phyloP scores from a whole-genome alignment of 2,888 invertebrate species.

The Drosophila neonasuta region DNA sequence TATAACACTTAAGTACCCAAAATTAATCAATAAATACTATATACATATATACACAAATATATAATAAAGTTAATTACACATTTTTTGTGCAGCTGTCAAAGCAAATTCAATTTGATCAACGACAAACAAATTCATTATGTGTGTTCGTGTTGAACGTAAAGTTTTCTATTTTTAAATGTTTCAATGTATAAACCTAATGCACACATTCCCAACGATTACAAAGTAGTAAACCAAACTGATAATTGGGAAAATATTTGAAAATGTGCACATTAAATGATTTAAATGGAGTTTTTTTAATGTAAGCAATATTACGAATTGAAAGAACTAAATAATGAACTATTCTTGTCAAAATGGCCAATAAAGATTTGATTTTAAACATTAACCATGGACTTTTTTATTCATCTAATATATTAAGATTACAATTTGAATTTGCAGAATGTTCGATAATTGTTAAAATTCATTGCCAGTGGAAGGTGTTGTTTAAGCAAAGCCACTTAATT shows the following conservation, averaged over 20 bases:
- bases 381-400: neutral
- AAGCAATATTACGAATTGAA: constrained; percentile 51
- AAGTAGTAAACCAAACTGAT: neutral
- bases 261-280: constrained; percentile 59
- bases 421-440: neutral
- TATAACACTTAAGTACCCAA: constrained; percentile 51
- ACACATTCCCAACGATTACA: constrained; percentile 42
- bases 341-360: constrained; percentile 82
- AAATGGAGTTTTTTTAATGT: constrained; percentile 52
- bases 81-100: constrained; percentile 51
- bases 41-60: constrained; percentile 16
- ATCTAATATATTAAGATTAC: too few relatives aligned
- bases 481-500: constrained; percentile 24
- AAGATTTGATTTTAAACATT: constrained; percentile 67
- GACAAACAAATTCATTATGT: constrained; percentile 49
- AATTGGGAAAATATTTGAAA: constrained; percentile 31
- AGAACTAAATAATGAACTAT: constrained; percentile 72
- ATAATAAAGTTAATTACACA: constrained; percentile 38
- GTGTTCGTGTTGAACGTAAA: constrained; percentile 53
- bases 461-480: too few relatives aligned
- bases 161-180: constrained; percentile 57
- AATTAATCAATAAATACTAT: constrained; percentile 40
- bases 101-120: constrained; percentile 47
- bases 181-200: constrained; percentile 40
- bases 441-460: neutral